A percentile compares a stretch with the other conserved stretches of the same genome.
Evolutionary conservation across 2,797 vertebrate genomes (phyloP).

Genomic region (Gobio occitaniae): DNA sequence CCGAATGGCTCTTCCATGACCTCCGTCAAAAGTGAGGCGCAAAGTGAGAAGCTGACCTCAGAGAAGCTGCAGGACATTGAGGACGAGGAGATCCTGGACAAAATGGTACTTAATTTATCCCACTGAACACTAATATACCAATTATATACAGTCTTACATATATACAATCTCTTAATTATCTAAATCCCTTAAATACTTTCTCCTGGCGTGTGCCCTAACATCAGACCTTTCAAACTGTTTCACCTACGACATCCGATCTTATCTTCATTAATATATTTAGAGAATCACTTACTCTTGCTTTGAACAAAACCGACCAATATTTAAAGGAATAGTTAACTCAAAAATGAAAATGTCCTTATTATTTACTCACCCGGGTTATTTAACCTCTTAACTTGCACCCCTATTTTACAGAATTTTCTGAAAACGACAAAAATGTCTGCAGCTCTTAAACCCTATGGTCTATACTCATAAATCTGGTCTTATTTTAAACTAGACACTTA

Average conservation of each 20-base stretch:
- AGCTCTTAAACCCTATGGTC: too few species aligned
- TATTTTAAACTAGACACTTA: too few species aligned
- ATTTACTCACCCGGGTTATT: too few species aligned
- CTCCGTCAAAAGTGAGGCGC: conserved; percentile 69
- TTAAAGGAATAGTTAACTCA: too few species aligned
- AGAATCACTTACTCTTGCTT: neutral
- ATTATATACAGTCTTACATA: neutral
- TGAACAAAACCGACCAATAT: neutral
- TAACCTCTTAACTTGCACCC: too few species aligned
- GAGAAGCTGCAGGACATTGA: conserved; percentile 89
- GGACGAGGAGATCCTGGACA: conserved; percentile 92
- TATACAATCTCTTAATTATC: neutral
- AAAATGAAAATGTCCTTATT: too few species aligned
- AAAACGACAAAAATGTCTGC: too few species aligned
- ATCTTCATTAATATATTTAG: neutral
- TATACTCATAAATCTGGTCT: too few species aligned
- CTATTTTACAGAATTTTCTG: too few species aligned
- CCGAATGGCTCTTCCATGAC: conserved; percentile 79
- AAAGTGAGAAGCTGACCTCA: conserved; percentile 74
- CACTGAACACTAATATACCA: neutral
- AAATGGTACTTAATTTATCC: conserved; percentile 83
- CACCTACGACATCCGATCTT: neutral
- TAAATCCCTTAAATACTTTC: neutral
- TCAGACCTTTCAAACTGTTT: neutral
- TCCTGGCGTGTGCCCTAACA: neutral